phyloP scores from a whole-genome alignment of 2,113 vertebrate genomes.

The Atrichornis clamosus region DNA sequence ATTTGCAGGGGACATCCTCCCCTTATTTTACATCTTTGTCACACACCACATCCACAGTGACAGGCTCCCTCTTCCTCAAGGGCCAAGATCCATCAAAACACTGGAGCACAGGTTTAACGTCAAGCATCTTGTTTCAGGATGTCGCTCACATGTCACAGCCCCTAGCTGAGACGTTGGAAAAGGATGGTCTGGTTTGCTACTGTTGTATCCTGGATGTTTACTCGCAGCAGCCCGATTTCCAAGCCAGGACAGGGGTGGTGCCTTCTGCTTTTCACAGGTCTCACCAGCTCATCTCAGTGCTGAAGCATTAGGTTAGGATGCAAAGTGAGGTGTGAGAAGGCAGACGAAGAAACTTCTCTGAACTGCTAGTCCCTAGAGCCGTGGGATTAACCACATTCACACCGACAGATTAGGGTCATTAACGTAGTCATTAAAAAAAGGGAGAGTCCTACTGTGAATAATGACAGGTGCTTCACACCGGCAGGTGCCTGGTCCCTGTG shows the following conservation, averaged over 20 bases:
- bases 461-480: not conserved
- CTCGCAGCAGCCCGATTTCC: not conserved
- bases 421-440: not conserved
- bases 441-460: slow-evolving; percentile 13
- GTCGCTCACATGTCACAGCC: not conserved
- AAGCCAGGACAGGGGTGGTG: not conserved
- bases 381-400: slow-evolving; percentile 19
- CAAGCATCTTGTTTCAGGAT: not conserved
- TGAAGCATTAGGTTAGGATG: not conserved
- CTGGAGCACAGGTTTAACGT: not conserved
- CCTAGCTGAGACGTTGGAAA: not conserved
- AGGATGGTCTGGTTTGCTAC: not conserved
- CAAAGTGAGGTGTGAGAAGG: not conserved
- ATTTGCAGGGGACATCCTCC: not conserved
- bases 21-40: not conserved
- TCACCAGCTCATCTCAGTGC: not conserved
- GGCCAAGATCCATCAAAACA: not conserved
- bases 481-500: not conserved
- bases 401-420: not conserved
- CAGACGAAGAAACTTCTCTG: not conserved
- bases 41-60: not conserved
- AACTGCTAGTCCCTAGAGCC: not conserved
- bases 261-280: not conserved
- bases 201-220: not conserved
- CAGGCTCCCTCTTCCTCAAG: not conserved